Conservation (phyloP, 2,113 vertebrate species). For the Casuarius casuarius region DNA sequence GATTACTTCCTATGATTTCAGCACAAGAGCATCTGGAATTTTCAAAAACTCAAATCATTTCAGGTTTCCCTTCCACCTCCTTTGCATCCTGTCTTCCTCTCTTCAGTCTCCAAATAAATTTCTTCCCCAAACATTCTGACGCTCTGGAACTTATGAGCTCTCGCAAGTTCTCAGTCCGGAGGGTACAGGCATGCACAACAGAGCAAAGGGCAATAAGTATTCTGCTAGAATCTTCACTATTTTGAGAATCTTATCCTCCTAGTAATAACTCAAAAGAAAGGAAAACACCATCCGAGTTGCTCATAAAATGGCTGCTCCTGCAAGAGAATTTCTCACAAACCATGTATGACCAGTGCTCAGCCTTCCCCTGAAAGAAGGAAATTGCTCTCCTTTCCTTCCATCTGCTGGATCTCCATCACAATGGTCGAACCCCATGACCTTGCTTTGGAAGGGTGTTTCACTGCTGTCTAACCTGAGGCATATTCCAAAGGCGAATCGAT, state of each 20-base stretch:
- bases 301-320: background rate
- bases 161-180: background rate
- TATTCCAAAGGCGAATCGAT: background rate
- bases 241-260: background rate
- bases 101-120: background rate
- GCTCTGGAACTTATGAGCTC: background rate
- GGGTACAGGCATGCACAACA: background rate
- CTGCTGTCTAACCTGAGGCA: background rate
- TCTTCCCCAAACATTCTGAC: background rate
- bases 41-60: constrained; percentile 6
- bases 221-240: background rate
- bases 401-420: background rate
- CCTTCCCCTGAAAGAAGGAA: background rate
- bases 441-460: background rate
- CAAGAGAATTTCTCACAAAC: background rate
- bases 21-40: constrained; percentile 66
- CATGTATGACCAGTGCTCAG: background rate
- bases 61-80: background rate
- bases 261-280: background rate
- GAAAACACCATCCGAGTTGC: background rate
- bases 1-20: constrained; percentile 76
- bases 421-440: background rate
- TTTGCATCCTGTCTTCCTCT: constrained; percentile 36
- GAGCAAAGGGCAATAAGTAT: background rate
- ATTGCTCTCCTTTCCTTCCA: background rate